Conservation (phyloP, 2,113 vertebrate genomes). For the Oncorhynchus keta region DNA sequence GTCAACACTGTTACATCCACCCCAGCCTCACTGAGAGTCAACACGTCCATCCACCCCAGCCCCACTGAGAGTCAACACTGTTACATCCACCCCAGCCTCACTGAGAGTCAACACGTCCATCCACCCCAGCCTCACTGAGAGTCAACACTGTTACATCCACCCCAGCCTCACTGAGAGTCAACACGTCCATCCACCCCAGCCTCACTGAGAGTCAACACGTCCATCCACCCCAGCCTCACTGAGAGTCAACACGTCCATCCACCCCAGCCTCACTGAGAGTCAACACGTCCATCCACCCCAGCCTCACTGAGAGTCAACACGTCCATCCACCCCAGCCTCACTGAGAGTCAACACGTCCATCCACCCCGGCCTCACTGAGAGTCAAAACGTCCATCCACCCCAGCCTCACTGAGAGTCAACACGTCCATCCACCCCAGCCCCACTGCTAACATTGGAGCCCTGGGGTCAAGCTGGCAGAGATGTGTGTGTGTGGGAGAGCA, state of each 20-base stretch:
- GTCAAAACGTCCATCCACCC: conserved; percentile 60
- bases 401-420: conserved; percentile 60
- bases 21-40: too few species aligned
- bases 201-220: conserved; percentile 62
- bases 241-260: conserved; percentile 62
- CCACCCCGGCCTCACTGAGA: conserved; percentile 49
- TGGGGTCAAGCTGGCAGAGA: conserved; percentile 41
- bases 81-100: too few species aligned
- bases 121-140: conserved; percentile 33
- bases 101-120: too few species aligned
- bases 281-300: conserved; percentile 56
- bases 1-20: too few species aligned
- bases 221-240: conserved; percentile 53
- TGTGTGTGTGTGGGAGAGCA: neutral
- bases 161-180: conserved; percentile 56
- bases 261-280: conserved; percentile 53
- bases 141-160: conserved; percentile 61
- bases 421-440: conserved; percentile 50
- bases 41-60: too few species aligned
- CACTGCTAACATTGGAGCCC: conserved; percentile 51
- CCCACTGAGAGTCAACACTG: too few species aligned
- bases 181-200: conserved; percentile 51
- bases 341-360: conserved; percentile 63
- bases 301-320: conserved; percentile 62
- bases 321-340: conserved; percentile 52